phyloP scores from a whole-genome alignment of 2,797 vertebrate species.

The Liparis tanakae region DNA sequence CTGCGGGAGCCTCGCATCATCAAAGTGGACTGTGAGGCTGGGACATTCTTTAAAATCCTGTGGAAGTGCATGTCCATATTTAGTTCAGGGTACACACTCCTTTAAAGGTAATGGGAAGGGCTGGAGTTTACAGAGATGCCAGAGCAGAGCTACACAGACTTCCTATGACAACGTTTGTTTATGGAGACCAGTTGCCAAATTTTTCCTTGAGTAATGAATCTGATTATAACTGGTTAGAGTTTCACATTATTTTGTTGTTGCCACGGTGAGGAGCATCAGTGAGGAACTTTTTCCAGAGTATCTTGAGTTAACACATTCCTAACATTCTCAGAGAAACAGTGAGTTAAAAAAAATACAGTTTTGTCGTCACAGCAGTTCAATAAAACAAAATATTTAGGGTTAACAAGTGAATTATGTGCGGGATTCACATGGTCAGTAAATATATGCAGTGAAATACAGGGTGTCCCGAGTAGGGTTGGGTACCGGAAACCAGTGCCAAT shows the following conservation, averaged over 20 bases:
- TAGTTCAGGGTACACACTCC: conserved; percentile 93
- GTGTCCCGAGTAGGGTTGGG: not conserved
- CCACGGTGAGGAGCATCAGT: not conserved
- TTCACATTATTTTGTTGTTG: conserved; percentile 3
- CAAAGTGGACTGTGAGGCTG: conserved; percentile 88
- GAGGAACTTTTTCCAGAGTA: not conserved
- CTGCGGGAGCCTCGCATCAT: conserved; percentile 80
- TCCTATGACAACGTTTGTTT: conserved; percentile 73
- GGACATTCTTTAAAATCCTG: conserved; percentile 97
- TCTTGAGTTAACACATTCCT: not conserved
- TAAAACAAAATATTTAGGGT: not conserved
- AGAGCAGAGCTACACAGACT: conserved; percentile 69
- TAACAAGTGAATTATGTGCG: not conserved
- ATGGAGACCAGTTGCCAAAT: conserved; percentile 19
- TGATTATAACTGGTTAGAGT: conserved; percentile 9
- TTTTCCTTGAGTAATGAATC: conserved; percentile 26
- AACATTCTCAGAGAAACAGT: not conserved
- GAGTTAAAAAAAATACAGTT: conserved; percentile 3
- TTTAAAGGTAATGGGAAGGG: conserved; percentile 97
- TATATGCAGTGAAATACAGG: not conserved
- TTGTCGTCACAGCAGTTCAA: not conserved
- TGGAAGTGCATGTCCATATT: conserved; percentile 98
- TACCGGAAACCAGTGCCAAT: no score
- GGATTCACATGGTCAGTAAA: not conserved
- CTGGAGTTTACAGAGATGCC: conserved; percentile 77